These are phyloP conservation scores for Danaus plexippus DNA, from an alignment of 1,140 invertebrate genomes.

Conservation along the genomic window DNA sequence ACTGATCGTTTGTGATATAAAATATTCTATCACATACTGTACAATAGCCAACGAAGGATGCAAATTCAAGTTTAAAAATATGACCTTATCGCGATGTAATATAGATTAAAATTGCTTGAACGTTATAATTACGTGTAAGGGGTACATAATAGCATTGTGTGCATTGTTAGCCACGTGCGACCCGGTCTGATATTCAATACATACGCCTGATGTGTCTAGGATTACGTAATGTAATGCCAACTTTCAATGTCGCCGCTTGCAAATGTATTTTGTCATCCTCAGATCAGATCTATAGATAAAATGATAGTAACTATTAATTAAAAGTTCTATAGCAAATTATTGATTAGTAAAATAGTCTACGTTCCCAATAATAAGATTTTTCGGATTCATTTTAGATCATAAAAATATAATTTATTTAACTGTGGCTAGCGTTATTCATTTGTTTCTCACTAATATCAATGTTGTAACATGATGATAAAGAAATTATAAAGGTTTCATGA, in stretches of 20 bases:
- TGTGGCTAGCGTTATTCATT: too few species aligned
- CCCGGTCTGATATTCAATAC: slow-evolving; percentile 52
- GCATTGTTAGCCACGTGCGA: slow-evolving; percentile 44
- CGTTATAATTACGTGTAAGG: not conserved
- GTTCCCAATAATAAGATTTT: too few species aligned
- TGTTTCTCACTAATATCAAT: too few species aligned
- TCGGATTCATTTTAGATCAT: too few species aligned
- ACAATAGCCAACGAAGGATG: slow-evolving; percentile 1
- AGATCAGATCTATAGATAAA: not conserved
- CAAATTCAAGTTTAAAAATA: not conserved
- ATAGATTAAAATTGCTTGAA: too few species aligned
- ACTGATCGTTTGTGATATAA: slow-evolving; percentile 2
- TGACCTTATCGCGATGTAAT: not conserved
- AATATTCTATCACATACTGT: slow-evolving; percentile 5
- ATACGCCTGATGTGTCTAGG: slow-evolving; percentile 44
- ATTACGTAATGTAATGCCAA: slow-evolving; percentile 63
- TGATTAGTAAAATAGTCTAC: too few species aligned
- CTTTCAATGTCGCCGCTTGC: slow-evolving; percentile 55
- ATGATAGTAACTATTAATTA: too few species aligned
- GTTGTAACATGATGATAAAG: too few species aligned
- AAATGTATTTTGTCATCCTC: slow-evolving; percentile 23
- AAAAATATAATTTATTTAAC: too few species aligned
- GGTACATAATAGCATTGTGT: slow-evolving; percentile 11
- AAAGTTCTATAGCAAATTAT: too few species aligned
- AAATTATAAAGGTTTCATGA: too few species aligned